Percentiles rank a stretch among this genome's conserved stretches.
Conservation (phyloP, 2,797 vertebrate genomes). For the Takifugu rubripes region DNA sequence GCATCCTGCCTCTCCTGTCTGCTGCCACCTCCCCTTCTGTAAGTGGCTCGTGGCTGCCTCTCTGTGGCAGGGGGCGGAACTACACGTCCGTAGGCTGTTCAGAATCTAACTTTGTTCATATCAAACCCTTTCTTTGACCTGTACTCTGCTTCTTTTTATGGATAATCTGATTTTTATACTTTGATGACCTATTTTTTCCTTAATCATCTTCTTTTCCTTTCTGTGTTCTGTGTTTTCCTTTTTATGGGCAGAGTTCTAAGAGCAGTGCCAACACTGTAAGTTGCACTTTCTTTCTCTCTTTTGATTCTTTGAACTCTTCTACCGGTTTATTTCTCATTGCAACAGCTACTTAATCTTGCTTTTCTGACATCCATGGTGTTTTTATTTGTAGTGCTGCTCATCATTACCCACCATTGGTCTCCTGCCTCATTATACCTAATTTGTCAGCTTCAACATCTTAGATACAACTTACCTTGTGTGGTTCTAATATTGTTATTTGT, state of each 20-base stretch:
- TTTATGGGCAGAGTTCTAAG: slow-evolving; percentile 99
- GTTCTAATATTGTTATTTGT: slow-evolving; percentile 12
- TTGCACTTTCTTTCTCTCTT: slow-evolving; percentile 79
- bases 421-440: slow-evolving; percentile 21
- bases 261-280: slow-evolving; percentile 96
- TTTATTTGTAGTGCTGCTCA: slow-evolving; percentile 57
- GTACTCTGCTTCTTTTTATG: slow-evolving; percentile 38
- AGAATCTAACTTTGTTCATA: slow-evolving; percentile 31
- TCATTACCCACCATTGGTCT: slow-evolving; percentile 34
- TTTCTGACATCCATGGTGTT: slow-evolving; percentile 65
- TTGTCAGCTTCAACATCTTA: slow-evolving; percentile 7
- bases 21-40: slow-evolving; percentile 98
- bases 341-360: slow-evolving; percentile 56
- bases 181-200: slow-evolving; percentile 77
- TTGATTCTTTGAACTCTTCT: slow-evolving; percentile 45
- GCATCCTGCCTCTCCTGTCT: slow-evolving; percentile 95
- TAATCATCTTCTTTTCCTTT: slow-evolving; percentile 70
- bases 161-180: slow-evolving; percentile 45
- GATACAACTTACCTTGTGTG: slow-evolving; percentile 11
- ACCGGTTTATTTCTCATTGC: slow-evolving; percentile 50
- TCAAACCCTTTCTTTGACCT: slow-evolving; percentile 34
- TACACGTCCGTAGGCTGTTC: slow-evolving; percentile 27
- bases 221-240: slow-evolving; percentile 81
- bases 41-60: slow-evolving; percentile 79
- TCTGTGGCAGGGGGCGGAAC: slow-evolving; percentile 55